These are phyloP conservation scores for Caradrina clavipalpis DNA, from an alignment of 2,888 invertebrate species.

Conservation along the genomic window DNA sequence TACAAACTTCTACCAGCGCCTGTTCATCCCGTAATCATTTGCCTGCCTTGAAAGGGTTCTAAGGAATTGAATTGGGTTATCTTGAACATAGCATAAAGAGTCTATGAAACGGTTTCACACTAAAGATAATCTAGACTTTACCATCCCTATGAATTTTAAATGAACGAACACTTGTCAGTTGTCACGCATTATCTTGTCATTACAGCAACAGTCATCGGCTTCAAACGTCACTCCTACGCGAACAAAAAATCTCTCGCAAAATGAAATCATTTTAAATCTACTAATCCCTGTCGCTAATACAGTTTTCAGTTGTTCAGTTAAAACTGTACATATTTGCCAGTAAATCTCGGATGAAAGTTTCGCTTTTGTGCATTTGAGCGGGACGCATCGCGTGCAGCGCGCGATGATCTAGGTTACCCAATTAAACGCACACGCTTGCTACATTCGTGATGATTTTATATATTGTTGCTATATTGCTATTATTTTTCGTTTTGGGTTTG, in stretches of 20 bases:
- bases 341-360: conserved; percentile 73
- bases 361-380: conserved; percentile 68
- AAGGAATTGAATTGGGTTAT: not conserved
- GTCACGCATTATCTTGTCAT: too few relatives aligned
- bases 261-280: conserved; percentile 20
- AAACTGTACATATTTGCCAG: conserved; percentile 59
- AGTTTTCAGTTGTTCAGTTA: conserved; percentile 45
- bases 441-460: conserved; percentile 57
- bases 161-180: not conserved
- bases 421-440: conserved; percentile 59
- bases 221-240: not conserved
- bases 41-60: not conserved
- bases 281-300: conserved; percentile 11
- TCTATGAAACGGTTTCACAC: not conserved
- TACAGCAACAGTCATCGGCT: not conserved
- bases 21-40: too few relatives aligned
- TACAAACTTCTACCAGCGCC: too few relatives aligned
- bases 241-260: conserved; percentile 14
- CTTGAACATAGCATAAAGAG: not conserved
- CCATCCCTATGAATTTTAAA: not conserved
- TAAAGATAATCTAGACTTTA: not conserved
- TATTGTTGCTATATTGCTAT: conserved; percentile 34
- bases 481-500: conserved; percentile 12
- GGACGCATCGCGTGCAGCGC: conserved; percentile 65
- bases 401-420: conserved; percentile 74